Evolutionary conservation across 2,888 invertebrate species (phyloP).

Genomic region (Plemyria rubiginata): DNA sequence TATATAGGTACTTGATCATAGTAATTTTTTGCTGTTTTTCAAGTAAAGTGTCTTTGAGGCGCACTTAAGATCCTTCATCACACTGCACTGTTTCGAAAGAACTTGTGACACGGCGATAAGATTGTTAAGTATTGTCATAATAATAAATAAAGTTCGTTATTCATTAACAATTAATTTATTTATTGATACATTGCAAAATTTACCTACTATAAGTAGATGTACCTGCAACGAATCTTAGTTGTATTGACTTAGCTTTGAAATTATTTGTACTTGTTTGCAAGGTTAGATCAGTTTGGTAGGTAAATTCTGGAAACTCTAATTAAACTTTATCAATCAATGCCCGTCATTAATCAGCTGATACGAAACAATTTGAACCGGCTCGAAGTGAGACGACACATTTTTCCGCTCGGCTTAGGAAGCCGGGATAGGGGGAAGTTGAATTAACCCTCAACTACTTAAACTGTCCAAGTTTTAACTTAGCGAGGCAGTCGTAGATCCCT

Average conservation of each 20-base stretch:
- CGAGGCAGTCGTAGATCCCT: slow-evolving; percentile 3
- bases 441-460: slow-evolving; percentile 24
- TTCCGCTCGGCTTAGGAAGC: slow-evolving; percentile 10
- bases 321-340: slow-evolving; percentile 30
- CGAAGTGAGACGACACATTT: slow-evolving; percentile 15
- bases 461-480: slow-evolving; percentile 19
- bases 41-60: no score
- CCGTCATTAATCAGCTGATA: slow-evolving; percentile 12
- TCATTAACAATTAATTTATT: no score
- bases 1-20: no score
- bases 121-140: no score
- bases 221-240: background rate
- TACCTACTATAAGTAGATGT: no score
- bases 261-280: background rate
- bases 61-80: no score
- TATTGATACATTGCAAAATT: no score
- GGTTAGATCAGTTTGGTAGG: background rate
- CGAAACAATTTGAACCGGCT: slow-evolving; percentile 24
- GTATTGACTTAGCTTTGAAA: background rate
- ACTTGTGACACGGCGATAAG: no score
- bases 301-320: slow-evolving; percentile 12
- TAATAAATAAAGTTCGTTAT: no score
- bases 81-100: no score
- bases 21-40: no score
- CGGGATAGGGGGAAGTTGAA: slow-evolving; percentile 13